Conservation (phyloP, 2,888 invertebrate genomes). For the Julus scandinavius region DNA sequence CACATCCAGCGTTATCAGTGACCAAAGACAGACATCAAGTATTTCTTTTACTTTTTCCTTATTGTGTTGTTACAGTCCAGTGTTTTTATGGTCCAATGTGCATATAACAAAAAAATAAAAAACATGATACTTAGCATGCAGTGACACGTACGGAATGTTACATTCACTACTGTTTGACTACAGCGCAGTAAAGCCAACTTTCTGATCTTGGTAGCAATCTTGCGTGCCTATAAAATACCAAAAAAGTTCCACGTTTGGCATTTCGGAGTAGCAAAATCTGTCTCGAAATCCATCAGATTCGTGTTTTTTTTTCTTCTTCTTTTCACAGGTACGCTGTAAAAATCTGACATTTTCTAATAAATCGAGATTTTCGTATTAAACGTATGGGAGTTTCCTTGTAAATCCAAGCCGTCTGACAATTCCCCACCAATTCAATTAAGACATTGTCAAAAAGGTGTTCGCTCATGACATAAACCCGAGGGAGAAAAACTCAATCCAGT, state of each 20-base stretch:
- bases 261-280: not conserved
- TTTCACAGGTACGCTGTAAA: not conserved
- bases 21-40: too few relatives aligned
- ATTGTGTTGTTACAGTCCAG: not conserved
- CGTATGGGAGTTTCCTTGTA: constrained; percentile 7
- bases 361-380: constrained; percentile 35
- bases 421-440: constrained; percentile 39
- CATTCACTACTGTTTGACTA: not conserved
- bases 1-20: too few relatives aligned
- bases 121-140: not conserved
- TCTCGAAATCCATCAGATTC: not conserved
- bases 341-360: constrained; percentile 31
- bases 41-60: too few relatives aligned
- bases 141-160: not conserved
- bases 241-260: constrained; percentile 25
- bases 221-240: not conserved
- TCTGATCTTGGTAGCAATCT: not conserved
- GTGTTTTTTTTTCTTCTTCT: not conserved
- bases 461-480: not conserved
- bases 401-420: constrained; percentile 35
- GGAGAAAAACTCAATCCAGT: constrained; percentile 22
- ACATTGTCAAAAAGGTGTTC: constrained; percentile 39
- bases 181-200: not conserved
- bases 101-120: not conserved
- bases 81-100: not conserved